Evolutionary conservation across 2,797 vertebrate species (phyloP), one percentile per base, ranked within the genome.

Genomic region (Loriculus beryllinus): DNA sequence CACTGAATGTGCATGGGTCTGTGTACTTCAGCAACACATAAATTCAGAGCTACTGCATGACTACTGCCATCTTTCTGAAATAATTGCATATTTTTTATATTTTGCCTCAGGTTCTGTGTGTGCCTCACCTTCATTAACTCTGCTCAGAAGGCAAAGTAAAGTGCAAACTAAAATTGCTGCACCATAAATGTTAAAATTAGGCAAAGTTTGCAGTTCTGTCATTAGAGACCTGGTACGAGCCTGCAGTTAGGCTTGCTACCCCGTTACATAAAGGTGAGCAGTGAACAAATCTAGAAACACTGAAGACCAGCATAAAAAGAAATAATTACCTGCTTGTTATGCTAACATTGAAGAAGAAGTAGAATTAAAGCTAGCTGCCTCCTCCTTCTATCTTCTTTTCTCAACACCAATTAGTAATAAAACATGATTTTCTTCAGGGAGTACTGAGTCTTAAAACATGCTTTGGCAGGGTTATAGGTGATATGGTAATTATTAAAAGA

Each of bases 401-500:
- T 85, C 70, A 86, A 25, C 33, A 56, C 76, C 92, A 92, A 90
- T 93, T 95, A 93, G 75, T 75, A 76, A 80, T 63, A 87, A 91
- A 94, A 49, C n/a, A 62, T 0, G 3, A 8, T 51, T 92, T 63
- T 85, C 86, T 91, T 86, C 40, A 59, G 88, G 90, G 92, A 91
- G 39, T 80, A 72, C 29, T 47, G 48, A 85, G 71, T 87, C 81
- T 92, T 96, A 68, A 89, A 90, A 85, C 79, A 71, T 29, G n/a
- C 82, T 86, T 94, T 90, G 60, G 29, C 68, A 82, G 68, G 93
- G 92, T 95, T 95, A 95, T 82, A 95, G 96, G 93, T 95, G 84
- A 71, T 92, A 81, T 37, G 52, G 31, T 96, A 95, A 96, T 96
- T 95, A 82, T 87, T 96, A 89, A 87, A 96, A 89, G 81, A 92